Base-by-base conservation (phyloP, 2,888 invertebrate genomes). In the Dioctria linearis region DNA sequence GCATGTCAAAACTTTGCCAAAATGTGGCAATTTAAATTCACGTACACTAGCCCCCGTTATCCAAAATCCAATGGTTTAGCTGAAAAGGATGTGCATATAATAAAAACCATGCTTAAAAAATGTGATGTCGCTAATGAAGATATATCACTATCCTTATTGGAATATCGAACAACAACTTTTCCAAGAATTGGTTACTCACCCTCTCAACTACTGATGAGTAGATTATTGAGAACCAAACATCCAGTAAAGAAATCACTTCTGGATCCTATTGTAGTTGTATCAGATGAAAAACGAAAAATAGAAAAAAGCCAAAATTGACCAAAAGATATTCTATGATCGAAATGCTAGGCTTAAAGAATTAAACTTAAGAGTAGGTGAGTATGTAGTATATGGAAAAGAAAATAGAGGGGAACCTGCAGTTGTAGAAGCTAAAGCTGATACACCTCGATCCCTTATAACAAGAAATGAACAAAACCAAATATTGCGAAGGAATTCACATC, bases 21-120 rank as follows among this genome's bases (percentile, higher is more conserved):
- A 49, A 9, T 6, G 49, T 49, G 49, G 49, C 5, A 49, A 6
- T 49, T 49, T 9, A 49, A 5, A 49, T 49, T 49, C 5, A 49
- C 9, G 9, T 9, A 49, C 49, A 49, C 49, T 6, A 63, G 63
- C 39, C 6, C 25, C 25, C n/a, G 13, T 4, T 63, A 63, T 63
- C 63, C 63, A n/a, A 63, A 37, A 37, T 63, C 63, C 25, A 63
- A 63, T 25, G 63, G 63, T 4, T 37, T 63, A 37, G 63, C 63
- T 8, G 5, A 63, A 63, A 63, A 63, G 25, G 9, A 5, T 5
- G 49, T 49, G 9, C 5, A 9, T 6, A 49, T 49, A 5, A 37
- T 37, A n/a, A 63, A 63, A 37, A 63, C 25, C 63, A 3, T 63
- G 3, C n/a, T 9, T 8, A 63, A 63, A 63, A 63, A 8, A n/a